Conservation (phyloP, 2,113 vertebrate genomes). For the Hiodon alosoides region DNA sequence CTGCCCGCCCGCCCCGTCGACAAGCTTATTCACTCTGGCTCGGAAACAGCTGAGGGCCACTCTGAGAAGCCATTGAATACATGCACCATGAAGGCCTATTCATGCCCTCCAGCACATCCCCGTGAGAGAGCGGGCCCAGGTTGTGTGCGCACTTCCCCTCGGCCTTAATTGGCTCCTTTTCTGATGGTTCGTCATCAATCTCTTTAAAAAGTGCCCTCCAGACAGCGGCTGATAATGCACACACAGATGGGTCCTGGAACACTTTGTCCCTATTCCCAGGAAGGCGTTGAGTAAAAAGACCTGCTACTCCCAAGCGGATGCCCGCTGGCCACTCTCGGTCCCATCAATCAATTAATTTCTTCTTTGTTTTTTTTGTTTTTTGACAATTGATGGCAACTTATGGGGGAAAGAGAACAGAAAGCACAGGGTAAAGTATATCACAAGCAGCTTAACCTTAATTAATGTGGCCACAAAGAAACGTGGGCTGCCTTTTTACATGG, state of each 20-base stretch:
- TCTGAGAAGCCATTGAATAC: slow-evolving; percentile 10
- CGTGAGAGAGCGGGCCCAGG: background rate
- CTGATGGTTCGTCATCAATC: slow-evolving; percentile 27
- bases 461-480: no score
- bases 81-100: slow-evolving; percentile 7
- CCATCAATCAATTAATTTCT: slow-evolving; percentile 16
- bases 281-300: slow-evolving; percentile 5
- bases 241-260: slow-evolving; percentile 24
- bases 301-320: slow-evolving; percentile 15
- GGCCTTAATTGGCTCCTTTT: slow-evolving; percentile 22
- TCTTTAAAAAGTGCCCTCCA: slow-evolving; percentile 16
- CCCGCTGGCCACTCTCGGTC: background rate
- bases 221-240: slow-evolving; percentile 15
- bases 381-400: background rate
- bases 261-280: slow-evolving; percentile 1
- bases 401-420: slow-evolving; percentile 1
- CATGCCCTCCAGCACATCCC: background rate
- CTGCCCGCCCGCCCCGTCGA: background rate
- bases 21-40: background rate
- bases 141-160: background rate
- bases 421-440: background rate
- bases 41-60: slow-evolving; percentile 17
- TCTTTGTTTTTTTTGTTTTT: slow-evolving; percentile 8
- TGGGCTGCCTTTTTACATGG: no score
- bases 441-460: background rate